Evolutionary conservation across 2,888 invertebrate genomes (phyloP).

Genomic region (Mimachlamys varia): DNA sequence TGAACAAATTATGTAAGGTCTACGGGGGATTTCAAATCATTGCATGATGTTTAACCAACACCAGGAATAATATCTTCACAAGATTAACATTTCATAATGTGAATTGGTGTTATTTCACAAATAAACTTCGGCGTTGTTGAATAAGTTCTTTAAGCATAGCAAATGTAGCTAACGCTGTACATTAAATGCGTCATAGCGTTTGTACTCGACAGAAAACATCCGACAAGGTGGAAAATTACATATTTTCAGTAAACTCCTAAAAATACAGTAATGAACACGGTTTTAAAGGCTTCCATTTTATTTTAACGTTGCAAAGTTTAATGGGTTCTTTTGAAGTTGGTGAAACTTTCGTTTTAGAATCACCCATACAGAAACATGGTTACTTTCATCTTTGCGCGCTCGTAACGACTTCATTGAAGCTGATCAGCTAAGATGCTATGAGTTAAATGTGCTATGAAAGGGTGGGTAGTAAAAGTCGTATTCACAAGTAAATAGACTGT

Average conservation of each 20-base stretch:
- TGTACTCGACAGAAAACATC: neutral
- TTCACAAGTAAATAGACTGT: conserved; percentile 37
- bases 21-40: neutral
- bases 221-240: conserved; percentile 24
- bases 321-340: neutral
- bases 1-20: neutral
- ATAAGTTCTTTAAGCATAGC: neutral
- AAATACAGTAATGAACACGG: conserved; percentile 22
- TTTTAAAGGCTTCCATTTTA: conserved; percentile 31
- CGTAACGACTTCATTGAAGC: conserved; percentile 18
- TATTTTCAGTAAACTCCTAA: conserved; percentile 29
- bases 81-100: conserved; percentile 10
- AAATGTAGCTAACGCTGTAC: neutral
- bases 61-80: neutral
- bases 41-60: neutral
- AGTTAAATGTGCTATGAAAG: conserved; percentile 34
- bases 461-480: conserved; percentile 23
- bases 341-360: neutral
- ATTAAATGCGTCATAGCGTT: conserved; percentile 8
- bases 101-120: conserved; percentile 20
- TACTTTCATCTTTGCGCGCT: conserved; percentile 27
- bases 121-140: neutral
- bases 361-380: conserved; percentile 26
- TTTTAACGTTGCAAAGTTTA: conserved; percentile 31
- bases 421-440: conserved; percentile 24